These are phyloP conservation scores for Prietella phreatophila DNA, from an alignment of 2,113 vertebrate genomes.

Conservation along the genomic window DNA sequence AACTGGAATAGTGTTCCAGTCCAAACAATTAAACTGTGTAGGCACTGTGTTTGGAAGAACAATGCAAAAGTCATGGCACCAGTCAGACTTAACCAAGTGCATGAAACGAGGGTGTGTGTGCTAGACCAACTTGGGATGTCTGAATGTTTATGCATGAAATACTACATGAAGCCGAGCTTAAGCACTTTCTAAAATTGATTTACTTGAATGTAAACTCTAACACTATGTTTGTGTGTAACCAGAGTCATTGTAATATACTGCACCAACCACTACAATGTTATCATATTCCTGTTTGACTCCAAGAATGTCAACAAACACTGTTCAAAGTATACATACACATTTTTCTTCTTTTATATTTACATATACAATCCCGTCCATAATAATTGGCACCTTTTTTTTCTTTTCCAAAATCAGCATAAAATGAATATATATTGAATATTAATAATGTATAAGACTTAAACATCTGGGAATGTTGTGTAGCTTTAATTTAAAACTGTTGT, in stretches of 20 bases:
- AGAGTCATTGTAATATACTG: neutral
- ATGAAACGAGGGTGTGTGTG: neutral
- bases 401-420: neutral
- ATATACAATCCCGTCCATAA: neutral
- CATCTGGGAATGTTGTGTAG: neutral
- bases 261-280: neutral
- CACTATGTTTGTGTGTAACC: neutral
- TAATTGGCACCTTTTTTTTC: neutral
- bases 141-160: conserved; percentile 4
- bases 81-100: neutral
- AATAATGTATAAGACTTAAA: neutral
- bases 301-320: neutral
- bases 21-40: neutral
- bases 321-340: neutral
- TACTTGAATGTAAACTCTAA: neutral
- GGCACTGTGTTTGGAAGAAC: neutral
- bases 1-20: neutral
- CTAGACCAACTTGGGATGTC: neutral
- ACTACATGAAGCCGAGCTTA: neutral
- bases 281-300: neutral
- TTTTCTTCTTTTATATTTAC: neutral
- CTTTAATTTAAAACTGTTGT: neutral
- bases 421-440: neutral
- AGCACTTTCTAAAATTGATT: neutral
- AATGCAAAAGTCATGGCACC: neutral